Evolutionary conservation across 2,797 vertebrate genomes (phyloP).

Genomic region (Takifugu ocellatus): DNA sequence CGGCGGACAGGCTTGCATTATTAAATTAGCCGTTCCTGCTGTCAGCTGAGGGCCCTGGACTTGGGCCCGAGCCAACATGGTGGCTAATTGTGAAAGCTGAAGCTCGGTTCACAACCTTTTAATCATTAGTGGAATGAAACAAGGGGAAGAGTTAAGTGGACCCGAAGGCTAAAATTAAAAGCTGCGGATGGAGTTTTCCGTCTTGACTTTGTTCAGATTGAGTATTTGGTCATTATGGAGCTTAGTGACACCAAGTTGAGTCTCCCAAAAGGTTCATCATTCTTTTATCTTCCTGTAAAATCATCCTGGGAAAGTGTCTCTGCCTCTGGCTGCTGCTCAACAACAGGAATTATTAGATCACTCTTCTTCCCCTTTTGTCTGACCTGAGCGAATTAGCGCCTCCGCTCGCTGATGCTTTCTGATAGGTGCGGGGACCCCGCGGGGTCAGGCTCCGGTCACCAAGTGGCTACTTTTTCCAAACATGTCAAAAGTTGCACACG

Average conservation of each 20-base stretch:
- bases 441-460: conserved; percentile 45
- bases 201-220: conserved; percentile 7
- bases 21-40: conserved; percentile 61
- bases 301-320: conserved; percentile 68
- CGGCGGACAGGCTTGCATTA: conserved; percentile 46
- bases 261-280: conserved; percentile 20
- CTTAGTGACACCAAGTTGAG: conserved; percentile 31
- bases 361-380: conserved; percentile 46
- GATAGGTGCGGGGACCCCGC: conserved; percentile 34
- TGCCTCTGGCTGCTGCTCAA: conserved; percentile 63
- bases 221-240: conserved; percentile 16
- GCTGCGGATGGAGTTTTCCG: neutral
- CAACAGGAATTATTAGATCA: conserved; percentile 63
- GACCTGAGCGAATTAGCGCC: conserved; percentile 39
- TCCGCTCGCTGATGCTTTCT: conserved; percentile 49
- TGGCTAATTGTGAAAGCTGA: conserved; percentile 48
- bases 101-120: conserved; percentile 34
- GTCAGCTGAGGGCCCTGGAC: conserved; percentile 62
- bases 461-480: conserved; percentile 9
- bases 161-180: conserved; percentile 6
- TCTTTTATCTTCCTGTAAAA: conserved; percentile 58
- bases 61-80: conserved; percentile 38
- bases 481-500: too few relatives aligned
- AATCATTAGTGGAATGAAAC: conserved; percentile 42
- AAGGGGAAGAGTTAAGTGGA: conserved; percentile 28